Evolutionary conservation across 2,797 vertebrate genomes (phyloP), one percentile per base, ranked within the genome.

Genomic region (Muscicapa striata): DNA sequence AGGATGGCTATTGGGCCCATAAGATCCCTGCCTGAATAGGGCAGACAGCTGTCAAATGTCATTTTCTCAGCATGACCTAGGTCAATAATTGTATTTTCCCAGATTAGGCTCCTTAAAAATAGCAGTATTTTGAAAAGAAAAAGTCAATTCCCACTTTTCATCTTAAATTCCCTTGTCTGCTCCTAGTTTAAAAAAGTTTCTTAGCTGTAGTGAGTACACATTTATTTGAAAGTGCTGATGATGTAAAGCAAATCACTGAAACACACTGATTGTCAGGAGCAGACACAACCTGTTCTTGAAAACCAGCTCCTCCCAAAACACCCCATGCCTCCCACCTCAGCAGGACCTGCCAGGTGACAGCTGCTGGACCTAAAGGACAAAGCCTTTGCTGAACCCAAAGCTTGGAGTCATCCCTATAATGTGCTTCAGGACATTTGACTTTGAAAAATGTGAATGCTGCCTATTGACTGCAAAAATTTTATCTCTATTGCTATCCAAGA

Each of bases 41-140:
- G 34, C 61, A 87, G 63, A 51, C 34, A 89, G 84, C 41, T 93
- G 81, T 19, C 13, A 0, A 93, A 90, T 32, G 41, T 18, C 70
- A 49, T 87, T 87, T 89, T 82, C 95, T 87, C 88, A 84, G 86
- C 64, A 74, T 3, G 24, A 62, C 67, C 38, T 4, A 72, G 85
- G 84, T 94, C 95, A 83, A 89, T 93, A 95, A 83, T 36, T 77
- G 70, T 19, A 54, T 90, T 92, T 83, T 79, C 34, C 57, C 3
- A 2, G 72, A 85, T 87, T 57, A 89, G 30, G 15, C 3, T 67
- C 40, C 61, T 90, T 89, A 77, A 82, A 93, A 93, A 87, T 8
- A 2, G 49, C 57, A 57, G 24, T 24, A 77, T 77, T 92, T 85
- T 89, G 51, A 69, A 93, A 86, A 88, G 83, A 46, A 52, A 52